Conservation (phyloP, 37 sponge, comb jelly and placozoan species). For the Axinella damicornis region DNA sequence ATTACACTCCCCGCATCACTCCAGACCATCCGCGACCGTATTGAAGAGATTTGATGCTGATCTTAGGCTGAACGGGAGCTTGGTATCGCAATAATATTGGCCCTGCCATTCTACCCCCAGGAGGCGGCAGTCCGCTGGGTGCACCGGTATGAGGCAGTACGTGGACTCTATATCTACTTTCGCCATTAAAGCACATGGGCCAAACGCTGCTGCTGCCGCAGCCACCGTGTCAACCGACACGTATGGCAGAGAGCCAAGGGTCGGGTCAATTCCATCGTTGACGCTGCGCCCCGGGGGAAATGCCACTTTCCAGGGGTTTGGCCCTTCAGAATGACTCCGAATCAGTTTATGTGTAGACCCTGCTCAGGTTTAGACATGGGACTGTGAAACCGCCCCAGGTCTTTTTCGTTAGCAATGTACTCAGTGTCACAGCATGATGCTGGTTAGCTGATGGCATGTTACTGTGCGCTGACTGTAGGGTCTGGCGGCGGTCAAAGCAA, state of each 20-base stretch:
- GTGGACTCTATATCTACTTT: slow-evolving; percentile 16
- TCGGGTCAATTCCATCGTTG: slow-evolving; percentile 18
- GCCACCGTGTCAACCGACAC: slow-evolving; percentile 5
- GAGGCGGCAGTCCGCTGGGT: slow-evolving; percentile 1
- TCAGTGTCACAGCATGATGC: background rate
- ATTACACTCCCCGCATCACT: too few species aligned
- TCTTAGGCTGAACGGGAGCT: slow-evolving; percentile 11
- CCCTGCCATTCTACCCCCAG: background rate
- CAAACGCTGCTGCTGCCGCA: background rate
- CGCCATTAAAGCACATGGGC: slow-evolving; percentile 10
- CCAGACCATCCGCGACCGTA: slow-evolving; percentile 1
- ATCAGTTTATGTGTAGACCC: background rate
- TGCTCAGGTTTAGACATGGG: too few species aligned
- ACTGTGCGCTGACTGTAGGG: background rate
- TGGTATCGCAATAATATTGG: too few species aligned
- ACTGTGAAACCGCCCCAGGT: too few species aligned
- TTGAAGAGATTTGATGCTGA: slow-evolving; percentile 6
- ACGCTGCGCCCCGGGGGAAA: slow-evolving; percentile 13
- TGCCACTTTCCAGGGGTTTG: background rate
- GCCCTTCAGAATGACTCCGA: background rate
- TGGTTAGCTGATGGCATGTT: slow-evolving; percentile 22
- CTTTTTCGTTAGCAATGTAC: background rate
- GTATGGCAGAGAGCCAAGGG: slow-evolving; percentile 17
- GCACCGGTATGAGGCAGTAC: slow-evolving; percentile 2
- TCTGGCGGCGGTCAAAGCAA: background rate